Base-by-base conservation (phyloP, 1,140 invertebrate species). In the Pseudomyrmex sp. region DNA sequence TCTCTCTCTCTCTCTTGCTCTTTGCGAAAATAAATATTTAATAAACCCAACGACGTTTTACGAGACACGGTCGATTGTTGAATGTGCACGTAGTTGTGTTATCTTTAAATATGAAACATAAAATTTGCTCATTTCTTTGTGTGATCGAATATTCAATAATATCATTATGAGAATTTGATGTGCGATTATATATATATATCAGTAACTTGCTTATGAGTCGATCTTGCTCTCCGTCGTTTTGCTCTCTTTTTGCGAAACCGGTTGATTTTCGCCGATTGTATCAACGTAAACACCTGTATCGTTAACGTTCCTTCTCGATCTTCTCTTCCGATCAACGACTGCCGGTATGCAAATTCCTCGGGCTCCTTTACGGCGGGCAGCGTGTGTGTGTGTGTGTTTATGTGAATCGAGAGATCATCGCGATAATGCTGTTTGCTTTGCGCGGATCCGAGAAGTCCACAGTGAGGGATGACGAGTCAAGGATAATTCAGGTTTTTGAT, bases 291-390 rank as follows among this genome's bases (percentile, higher is more conserved):
- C 66, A 72, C n/a, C 54, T 44, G 8, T 80, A 59, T 80, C 76
- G 65, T 79, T 79, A 79, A 44, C 66, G 20, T 50, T 4, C 13
- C 54, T 18, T 2, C 20, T 52, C 74, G 61, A 66, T 54, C 48
- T 35, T 35, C 18, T 69, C 66, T 84, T 63, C 63, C 66, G 61
- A 48, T 35, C 35, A 7, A 65, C 54, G 65, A 74, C 50, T 20
- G 83, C 54, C 65, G 76, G 73, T 87, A 88, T 89, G 86, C 86
- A 89, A 88, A 89, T 89, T 88, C 79, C 56, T 86, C 58, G 35
- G 83, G 5, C 35, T 88, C 84, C 50, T 76, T 58, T 48, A 69
- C 54, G 52, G 72, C 85, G 87, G 83, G 35, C 35, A 3, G 35
- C 35, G 35, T 35, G 4, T 5, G 26, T 35, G 26, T 5, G 26